phyloP scores from a whole-genome alignment of 2,888 invertebrate species.

The Heteromurus nitidus region DNA sequence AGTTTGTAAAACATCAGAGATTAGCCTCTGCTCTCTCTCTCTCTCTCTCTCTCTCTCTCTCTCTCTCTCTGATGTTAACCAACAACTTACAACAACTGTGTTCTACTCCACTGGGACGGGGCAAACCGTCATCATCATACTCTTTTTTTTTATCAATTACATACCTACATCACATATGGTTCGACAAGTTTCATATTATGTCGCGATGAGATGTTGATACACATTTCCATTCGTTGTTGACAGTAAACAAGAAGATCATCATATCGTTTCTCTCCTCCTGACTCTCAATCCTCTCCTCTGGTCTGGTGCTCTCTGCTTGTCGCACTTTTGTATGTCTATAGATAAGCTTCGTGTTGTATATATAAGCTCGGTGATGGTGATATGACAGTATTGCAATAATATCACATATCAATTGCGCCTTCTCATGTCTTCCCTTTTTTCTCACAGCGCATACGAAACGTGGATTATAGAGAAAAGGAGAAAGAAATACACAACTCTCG shows the following conservation, averaged over 20 bases:
- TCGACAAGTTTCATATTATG: not conserved
- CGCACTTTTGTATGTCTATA: not conserved
- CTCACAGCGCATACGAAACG: not conserved
- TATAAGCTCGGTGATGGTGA: conserved; percentile 1
- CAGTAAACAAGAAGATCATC: conserved; percentile 33
- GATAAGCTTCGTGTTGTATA: not conserved
- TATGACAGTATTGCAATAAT: conserved; percentile 5
- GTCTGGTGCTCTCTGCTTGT: not conserved
- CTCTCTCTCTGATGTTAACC: too few relatives aligned
- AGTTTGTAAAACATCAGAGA: too few relatives aligned
- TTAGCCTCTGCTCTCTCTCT: too few relatives aligned
- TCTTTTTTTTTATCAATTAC: not conserved
- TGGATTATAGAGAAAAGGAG: not conserved
- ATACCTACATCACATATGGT: conserved; percentile 12
- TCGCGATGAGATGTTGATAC: conserved; percentile 29
- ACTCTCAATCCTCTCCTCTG: not conserved
- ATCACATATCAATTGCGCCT: conserved; percentile 16
- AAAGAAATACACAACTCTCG: not conserved
- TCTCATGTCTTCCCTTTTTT: not conserved
- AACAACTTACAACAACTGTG: not conserved
- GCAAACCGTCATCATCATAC: conserved; percentile 8
- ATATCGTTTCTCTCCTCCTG: not conserved
- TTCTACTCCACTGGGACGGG: not conserved
- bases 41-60: too few relatives aligned
- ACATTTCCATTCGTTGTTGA: conserved; percentile 32